Evolutionary conservation across 2,797 vertebrate genomes (phyloP).

Genomic region (Silurus aristotelis): DNA sequence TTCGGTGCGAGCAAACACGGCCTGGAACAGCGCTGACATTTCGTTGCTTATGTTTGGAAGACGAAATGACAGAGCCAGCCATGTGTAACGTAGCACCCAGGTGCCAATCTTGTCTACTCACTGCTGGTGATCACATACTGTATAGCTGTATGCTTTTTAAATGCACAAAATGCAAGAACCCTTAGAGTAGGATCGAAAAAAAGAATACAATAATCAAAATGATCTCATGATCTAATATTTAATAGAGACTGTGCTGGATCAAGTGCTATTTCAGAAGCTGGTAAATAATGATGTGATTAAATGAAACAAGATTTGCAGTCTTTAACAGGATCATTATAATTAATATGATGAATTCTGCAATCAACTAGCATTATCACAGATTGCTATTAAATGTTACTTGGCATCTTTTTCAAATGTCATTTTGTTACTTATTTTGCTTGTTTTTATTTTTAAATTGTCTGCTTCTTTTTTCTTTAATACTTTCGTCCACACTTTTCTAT

Average conservation of each 20-base stretch:
- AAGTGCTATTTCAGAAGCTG: neutral
- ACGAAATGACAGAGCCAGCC: constrained; percentile 24
- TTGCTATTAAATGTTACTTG: neutral
- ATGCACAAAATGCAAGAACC: neutral
- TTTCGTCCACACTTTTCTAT: neutral
- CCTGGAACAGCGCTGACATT: constrained; percentile 16
- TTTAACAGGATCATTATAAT: neutral
- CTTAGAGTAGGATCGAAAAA: neutral
- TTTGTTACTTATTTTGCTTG: neutral
- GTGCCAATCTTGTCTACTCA: constrained; percentile 21
- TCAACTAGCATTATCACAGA: neutral
- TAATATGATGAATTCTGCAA: neutral
- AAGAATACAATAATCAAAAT: neutral
- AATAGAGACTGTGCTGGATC: neutral
- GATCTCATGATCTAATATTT: neutral
- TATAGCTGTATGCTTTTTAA: neutral
- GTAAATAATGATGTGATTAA: neutral
- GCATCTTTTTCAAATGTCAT: neutral
- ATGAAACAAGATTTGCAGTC: neutral
- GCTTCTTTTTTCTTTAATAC: neutral
- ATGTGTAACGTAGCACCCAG: constrained; percentile 16
- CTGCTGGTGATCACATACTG: neutral
- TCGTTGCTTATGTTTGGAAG: constrained; percentile 27
- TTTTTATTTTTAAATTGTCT: neutral
- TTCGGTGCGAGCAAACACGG: constrained; percentile 28